Conservation (phyloP, 2,888 invertebrate species). For the Drosophila melanosoma region DNA sequence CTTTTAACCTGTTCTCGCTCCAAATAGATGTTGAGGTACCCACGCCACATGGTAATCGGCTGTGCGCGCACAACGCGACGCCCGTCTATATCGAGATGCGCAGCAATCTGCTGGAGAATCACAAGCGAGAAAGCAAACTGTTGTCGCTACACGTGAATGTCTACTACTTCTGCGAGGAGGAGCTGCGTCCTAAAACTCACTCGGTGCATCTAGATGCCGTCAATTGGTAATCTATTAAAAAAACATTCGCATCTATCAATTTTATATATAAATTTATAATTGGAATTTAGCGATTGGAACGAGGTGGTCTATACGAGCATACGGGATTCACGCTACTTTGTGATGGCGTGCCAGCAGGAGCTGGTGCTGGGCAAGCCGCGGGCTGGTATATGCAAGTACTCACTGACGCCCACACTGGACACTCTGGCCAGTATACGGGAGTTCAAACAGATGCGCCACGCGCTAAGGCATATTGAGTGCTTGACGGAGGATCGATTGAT, state of each 20-base stretch:
- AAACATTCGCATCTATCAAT: background rate
- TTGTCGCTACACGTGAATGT: slow-evolving; percentile 83
- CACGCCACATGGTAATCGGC: slow-evolving; percentile 81
- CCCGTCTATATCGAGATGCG: slow-evolving; percentile 84
- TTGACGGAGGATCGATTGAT: slow-evolving; percentile 83
- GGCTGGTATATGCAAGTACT: slow-evolving; percentile 84
- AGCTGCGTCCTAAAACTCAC: slow-evolving; percentile 78
- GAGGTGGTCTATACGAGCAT: slow-evolving; percentile 82
- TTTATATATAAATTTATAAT: background rate
- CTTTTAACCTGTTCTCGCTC: background rate
- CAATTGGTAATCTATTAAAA: slow-evolving; percentile 69
- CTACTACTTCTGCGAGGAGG: slow-evolving; percentile 83
- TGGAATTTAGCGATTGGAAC: slow-evolving; percentile 65
- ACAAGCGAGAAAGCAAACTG: slow-evolving; percentile 81
- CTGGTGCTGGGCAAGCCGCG: slow-evolving; percentile 74
- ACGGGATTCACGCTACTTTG: slow-evolving; percentile 83
- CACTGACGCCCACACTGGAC: slow-evolving; percentile 83
- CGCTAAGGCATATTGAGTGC: slow-evolving; percentile 81
- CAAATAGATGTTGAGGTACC: slow-evolving; percentile 80
- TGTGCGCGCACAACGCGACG: slow-evolving; percentile 83
- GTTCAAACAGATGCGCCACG: slow-evolving; percentile 82
- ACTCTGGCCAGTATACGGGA: slow-evolving; percentile 84
- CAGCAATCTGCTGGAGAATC: slow-evolving; percentile 75
- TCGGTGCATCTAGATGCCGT: slow-evolving; percentile 83
- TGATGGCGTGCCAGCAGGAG: slow-evolving; percentile 84